Evolutionary conservation across 2,888 invertebrate genomes (phyloP), one percentile per base, ranked within the genome.

Genomic region (Philonicus albiceps): DNA sequence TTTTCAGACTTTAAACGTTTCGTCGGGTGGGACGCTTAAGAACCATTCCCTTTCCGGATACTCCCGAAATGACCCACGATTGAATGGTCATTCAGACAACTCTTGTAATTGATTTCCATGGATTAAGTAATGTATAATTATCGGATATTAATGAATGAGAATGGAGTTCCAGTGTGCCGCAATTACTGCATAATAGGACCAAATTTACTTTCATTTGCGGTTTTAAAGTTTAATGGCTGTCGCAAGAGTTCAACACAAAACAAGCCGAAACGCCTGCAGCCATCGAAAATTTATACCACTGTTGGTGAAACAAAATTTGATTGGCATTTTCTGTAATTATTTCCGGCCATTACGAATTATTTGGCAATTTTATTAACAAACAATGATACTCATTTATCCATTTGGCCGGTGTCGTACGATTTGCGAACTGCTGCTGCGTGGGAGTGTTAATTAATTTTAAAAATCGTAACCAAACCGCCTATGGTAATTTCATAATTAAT

Each of bases 101-200:
- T 19, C n/a, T 73, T 30, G 13, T 27, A 74, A 74, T 34, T 74
- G 34, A 31, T 31, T 74, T 74, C 74, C 19, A 34, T 74, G 6
- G 16, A 16, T 31, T 34, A 34, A 34, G 31, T 74, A 74, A 74
- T 74, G 74, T 2, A 34, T 7, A 34, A 74, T 74, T 34, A 34
- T 74, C 34, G 34, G 31, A 74, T 74, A 74, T 74, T 74, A 74
- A 74, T 74, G 74, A 74, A 74, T 74, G 74, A 11, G n/a, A 74
- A 74, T 74, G n/a, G n/a, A 74, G 74, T 19, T 34, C 8, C 34
- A 74, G 16, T n/a, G 74, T 34, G 16, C 5, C 19, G 74, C 74
- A 31, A 74, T 74, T 34, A 31, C 30, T 3, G 7, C 34, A 74
- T 34, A 74, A 34, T 74, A 19, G 34, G 31, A 8, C 34, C 5